phyloP scores from a whole-genome alignment of 2,113 vertebrate species.

The Ceratotherium simum region DNA sequence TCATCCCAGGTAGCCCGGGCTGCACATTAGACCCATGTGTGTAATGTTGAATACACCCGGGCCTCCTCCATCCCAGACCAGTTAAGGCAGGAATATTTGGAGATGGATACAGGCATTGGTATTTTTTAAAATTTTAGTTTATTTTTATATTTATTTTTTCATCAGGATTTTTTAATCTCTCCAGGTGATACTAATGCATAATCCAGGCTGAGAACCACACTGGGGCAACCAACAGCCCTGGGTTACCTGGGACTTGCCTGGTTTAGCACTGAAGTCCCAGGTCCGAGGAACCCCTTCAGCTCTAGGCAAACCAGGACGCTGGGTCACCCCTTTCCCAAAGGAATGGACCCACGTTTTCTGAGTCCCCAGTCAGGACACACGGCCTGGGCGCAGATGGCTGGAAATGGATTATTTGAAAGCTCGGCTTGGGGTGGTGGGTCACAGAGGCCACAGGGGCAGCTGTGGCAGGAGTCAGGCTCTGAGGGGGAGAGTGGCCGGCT shows the following conservation, averaged over 20 bases:
- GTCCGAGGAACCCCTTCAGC: accelerated
- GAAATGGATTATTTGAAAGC: neutral
- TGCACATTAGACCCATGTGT: accelerated
- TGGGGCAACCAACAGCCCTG: neutral
- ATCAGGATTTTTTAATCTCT: neutral
- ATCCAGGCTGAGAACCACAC: neutral
- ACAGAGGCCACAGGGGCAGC: neutral
- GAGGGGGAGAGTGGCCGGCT: accelerated
- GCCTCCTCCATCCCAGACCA: neutral
- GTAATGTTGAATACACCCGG: neutral
- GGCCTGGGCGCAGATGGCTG: accelerated
- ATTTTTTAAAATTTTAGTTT: neutral
- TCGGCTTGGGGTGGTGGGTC: neutral
- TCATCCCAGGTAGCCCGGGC: neutral
- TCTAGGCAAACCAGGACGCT: accelerated
- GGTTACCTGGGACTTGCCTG: neutral
- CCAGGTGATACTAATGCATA: neutral
- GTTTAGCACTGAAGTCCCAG: neutral
- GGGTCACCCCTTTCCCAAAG: neutral
- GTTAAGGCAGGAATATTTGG: neutral
- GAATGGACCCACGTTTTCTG: neutral
- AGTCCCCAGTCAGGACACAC: neutral
- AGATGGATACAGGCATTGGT: neutral
- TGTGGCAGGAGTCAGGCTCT: accelerated
- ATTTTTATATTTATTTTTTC: neutral